These are phyloP conservation scores for Hyaena hyaena DNA, from an alignment of 2,113 vertebrate genomes.

Conservation along the genomic window DNA sequence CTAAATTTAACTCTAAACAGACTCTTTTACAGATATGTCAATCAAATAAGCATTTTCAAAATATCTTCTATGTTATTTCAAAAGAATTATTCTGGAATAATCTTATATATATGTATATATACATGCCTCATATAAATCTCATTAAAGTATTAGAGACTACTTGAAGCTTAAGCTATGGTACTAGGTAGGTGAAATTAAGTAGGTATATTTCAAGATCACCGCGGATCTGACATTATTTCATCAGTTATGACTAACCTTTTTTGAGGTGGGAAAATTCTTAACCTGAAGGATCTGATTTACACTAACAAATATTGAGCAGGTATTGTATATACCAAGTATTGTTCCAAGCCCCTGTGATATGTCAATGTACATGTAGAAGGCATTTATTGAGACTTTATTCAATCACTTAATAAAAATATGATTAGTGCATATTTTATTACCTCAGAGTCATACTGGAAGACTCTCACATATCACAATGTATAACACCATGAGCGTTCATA, in stretches of 20 bases:
- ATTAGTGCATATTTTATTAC: background rate
- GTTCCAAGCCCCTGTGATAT: background rate
- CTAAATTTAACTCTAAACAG: background rate
- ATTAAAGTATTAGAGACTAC: background rate
- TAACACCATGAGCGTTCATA: background rate
- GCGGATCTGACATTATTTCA: background rate
- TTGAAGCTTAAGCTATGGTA: background rate
- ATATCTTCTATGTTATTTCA: background rate
- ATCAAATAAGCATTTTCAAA: background rate
- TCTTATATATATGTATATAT: background rate
- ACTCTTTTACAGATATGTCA: background rate
- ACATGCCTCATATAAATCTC: background rate
- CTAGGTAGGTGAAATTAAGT: background rate
- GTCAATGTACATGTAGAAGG: background rate
- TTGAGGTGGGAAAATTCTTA: background rate
- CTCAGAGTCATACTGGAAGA: background rate
- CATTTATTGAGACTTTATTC: background rate
- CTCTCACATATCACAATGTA: background rate
- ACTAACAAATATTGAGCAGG: background rate
- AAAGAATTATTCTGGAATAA: background rate
- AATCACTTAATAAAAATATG: background rate
- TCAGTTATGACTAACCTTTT: background rate
- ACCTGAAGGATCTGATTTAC: background rate
- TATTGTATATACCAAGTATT: background rate
- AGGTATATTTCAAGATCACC: background rate